These are phyloP conservation scores for Mesocricetus auratus DNA, from an alignment of 2,113 vertebrate species.

Conservation along the genomic window DNA sequence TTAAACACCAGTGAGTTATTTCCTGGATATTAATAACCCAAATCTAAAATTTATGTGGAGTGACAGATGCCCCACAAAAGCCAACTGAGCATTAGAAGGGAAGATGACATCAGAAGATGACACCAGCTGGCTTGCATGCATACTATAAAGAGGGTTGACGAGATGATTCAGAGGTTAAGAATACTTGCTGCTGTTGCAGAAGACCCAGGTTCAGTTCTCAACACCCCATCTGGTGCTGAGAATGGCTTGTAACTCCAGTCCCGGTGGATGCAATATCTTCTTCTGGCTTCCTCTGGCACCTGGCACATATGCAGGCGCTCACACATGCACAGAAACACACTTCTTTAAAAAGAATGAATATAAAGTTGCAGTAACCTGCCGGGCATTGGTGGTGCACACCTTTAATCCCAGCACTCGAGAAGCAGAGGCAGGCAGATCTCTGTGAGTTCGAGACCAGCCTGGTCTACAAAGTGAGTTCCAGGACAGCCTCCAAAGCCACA, in stretches of 20 bases:
- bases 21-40: slow-evolving; percentile 1
- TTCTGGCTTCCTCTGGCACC: background rate
- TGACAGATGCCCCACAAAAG: background rate
- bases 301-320: background rate
- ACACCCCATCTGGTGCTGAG: background rate
- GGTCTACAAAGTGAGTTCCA: too few species aligned
- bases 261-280: background rate
- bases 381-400: too few species aligned
- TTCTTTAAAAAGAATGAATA: background rate
- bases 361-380: background rate
- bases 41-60: background rate
- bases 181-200: background rate
- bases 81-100: background rate
- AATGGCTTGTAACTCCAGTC: background rate
- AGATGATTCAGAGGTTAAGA: background rate
- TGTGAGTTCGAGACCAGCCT: too few species aligned
- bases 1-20: background rate
- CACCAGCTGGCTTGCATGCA: background rate
- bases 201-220: background rate
- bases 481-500: too few species aligned
- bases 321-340: background rate
- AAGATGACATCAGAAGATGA: background rate
- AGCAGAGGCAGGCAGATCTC: too few species aligned
- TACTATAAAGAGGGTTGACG: background rate
- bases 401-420: too few species aligned